Base-by-base conservation (phyloP, 2,797 vertebrate genomes). In the Siniperca undulata region DNA sequence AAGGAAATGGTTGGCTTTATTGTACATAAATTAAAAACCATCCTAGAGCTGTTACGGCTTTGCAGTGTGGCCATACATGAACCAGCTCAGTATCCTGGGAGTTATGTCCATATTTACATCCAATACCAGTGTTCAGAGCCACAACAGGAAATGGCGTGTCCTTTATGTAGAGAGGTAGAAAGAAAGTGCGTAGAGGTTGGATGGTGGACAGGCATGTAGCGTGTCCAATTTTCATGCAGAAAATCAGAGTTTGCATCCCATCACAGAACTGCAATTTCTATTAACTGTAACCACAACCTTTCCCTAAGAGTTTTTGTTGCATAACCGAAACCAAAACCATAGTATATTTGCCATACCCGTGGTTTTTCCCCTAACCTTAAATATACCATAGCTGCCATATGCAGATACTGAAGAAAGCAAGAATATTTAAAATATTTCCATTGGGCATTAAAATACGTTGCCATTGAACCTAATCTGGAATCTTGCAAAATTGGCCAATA, bases 11-110 rank as follows among this genome's bases (percentile, higher is more conserved):
- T n/a, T 74, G 24, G 7, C 66, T 65, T 62, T 68, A 27, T 62
- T 79, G 50, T 34, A 34, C 52, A 72, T 73, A 66, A 58, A 88
- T 77, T 69, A 17, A 68, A 74, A 50, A n/a, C 1, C 14, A 55
- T 36, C 24, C 48, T 73, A 27, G 34, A 10, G 17, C 38, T 38
- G 22, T 50, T 7, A 13, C 4, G 68, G 27, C 27, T 38, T 42
- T 81, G 13, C 24, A 56, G n/a, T 22, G 56, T 24, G 7, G 13
- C 1, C 24, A 59, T 30, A 34, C 55, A 78, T 24, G 19, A 19
- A 53, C 38, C 19, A 50, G 46, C 4, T 12, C 17, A 53, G n/a
- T 36, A 42, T 69, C 58, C n/a, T 48, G 66, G 27, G 65, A 75
- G 5, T 62, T 9, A 34, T 14, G 34, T 74, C 36, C 22, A 72